Conservation (phyloP, 2,888 invertebrate genomes). For the Sinelater perroti region DNA sequence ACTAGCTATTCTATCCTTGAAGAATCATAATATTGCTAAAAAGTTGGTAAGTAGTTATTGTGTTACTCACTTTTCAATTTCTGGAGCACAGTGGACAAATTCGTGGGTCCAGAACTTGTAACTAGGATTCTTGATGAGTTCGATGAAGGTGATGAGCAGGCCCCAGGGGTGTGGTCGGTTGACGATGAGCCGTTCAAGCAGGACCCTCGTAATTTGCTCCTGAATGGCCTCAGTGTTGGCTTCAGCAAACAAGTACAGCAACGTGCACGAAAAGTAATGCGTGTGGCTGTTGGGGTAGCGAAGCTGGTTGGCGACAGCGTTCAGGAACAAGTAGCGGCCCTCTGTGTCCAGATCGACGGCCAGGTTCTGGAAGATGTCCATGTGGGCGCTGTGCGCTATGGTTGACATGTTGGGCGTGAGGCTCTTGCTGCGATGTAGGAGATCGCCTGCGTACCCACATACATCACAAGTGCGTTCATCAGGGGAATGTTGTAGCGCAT, state of each 20-base stretch:
- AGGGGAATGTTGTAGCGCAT: conserved; percentile 93
- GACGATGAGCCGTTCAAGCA: conserved; percentile 95
- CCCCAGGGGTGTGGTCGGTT: conserved; percentile 99
- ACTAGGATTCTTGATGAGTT: conserved; percentile 96
- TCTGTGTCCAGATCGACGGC: conserved; percentile 98
- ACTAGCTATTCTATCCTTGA: too few species aligned
- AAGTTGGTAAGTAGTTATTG: too few species aligned
- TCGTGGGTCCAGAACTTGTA: conserved; percentile 99
- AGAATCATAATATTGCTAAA: too few species aligned
- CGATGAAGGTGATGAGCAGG: conserved; percentile 96
- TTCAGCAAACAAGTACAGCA: conserved; percentile 96
- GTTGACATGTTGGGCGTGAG: conserved; percentile 95
- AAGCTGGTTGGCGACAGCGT: conserved; percentile 98
- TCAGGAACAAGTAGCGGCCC: conserved; percentile 96
- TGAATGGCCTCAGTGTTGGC: conserved; percentile 97
- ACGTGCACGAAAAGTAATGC: conserved; percentile 98
- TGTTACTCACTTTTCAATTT: conserved; percentile 93
- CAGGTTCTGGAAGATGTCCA: conserved; percentile 99
- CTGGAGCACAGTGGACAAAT: conserved; percentile 99
- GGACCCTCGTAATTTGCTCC: conserved; percentile 96
- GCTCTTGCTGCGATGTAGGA: conserved; percentile 89
- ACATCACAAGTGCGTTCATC: conserved; percentile 96
- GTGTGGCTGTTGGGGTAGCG: conserved; percentile 99
- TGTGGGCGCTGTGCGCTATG: conserved; percentile 98
- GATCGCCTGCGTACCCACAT: conserved; percentile 98